Percentiles rank a stretch among this genome's conserved stretches.
Evolutionary conservation across 92 coral and sea anemone species (phyloP).

Genomic region (Ricordea florida): DNA sequence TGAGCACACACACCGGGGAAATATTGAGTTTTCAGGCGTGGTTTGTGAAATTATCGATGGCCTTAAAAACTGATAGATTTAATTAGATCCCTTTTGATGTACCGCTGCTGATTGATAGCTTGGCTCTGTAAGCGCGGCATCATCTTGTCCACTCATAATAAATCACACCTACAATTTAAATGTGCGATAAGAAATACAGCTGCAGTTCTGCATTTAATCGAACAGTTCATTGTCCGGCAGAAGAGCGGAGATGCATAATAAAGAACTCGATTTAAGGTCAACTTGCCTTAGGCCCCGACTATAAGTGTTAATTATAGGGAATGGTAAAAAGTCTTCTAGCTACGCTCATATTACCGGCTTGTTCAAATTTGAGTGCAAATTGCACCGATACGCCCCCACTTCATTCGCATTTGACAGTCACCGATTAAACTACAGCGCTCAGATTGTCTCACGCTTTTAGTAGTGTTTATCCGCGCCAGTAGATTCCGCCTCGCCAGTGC

Average conservation of each 20-base stretch:
- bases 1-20: conserved; percentile 61
- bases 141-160: conserved; percentile 66
- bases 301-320: conserved; percentile 81
- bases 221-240: conserved; percentile 42
- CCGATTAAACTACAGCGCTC: conserved; percentile 25
- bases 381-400: conserved; percentile 95
- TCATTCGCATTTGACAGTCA: conserved; percentile 76
- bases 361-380: conserved; percentile 94
- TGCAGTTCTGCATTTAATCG: conserved; percentile 58
- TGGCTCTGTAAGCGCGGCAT: conserved; percentile 49
- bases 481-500: not conserved
- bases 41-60: conserved; percentile 95
- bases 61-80: conserved; percentile 96
- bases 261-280: conserved; percentile 72
- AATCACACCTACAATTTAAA: conserved; percentile 73
- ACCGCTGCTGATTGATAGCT: conserved; percentile 82
- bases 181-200: conserved; percentile 68
- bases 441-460: not conserved
- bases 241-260: conserved; percentile 57
- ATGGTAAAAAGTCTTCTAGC: conserved; percentile 56
- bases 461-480: not conserved
- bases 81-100: conserved; percentile 94
- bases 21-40: conserved; percentile 86
- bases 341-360: conserved; percentile 79
- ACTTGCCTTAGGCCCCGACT: conserved; percentile 66